Evolutionary conservation across 2,888 invertebrate genomes (phyloP).

Genomic region (Mythimna impura): DNA sequence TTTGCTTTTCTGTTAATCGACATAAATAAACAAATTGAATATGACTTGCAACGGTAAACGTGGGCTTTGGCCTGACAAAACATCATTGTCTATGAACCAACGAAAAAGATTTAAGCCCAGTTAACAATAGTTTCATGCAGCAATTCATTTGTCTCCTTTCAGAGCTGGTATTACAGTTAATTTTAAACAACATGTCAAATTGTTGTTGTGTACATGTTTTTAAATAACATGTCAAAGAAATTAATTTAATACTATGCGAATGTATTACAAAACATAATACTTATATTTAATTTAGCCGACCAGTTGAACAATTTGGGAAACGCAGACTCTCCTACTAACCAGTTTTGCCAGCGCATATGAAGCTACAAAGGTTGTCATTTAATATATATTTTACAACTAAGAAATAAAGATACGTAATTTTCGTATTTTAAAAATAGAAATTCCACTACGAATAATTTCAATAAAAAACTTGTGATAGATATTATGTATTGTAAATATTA

Average conservation of each 20-base stretch:
- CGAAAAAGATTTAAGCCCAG: too few species aligned
- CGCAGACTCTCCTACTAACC: neutral
- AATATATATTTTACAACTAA: neutral
- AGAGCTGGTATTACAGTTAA: too few species aligned
- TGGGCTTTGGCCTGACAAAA: neutral
- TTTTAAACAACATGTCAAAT: too few species aligned
- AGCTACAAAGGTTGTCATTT: neutral
- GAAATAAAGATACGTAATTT: slow-evolving; percentile 41
- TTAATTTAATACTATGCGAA: too few species aligned
- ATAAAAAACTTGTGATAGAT: too few species aligned
- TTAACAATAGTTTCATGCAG: too few species aligned
- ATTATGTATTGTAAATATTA: neutral
- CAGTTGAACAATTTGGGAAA: neutral
- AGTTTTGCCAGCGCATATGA: neutral
- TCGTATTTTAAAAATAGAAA: slow-evolving; percentile 42
- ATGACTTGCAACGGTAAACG: neutral
- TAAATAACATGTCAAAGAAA: too few species aligned
- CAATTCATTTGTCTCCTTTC: too few species aligned
- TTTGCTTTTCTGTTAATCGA: neutral
- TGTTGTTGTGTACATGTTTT: too few species aligned
- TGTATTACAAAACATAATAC: too few species aligned
- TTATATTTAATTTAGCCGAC: neutral
- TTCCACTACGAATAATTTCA: neutral
- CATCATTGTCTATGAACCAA: neutral
- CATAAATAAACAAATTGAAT: neutral